These are phyloP conservation scores for Poecilia gillii DNA, from an alignment of 2,797 vertebrate genomes.

Conservation along the genomic window DNA sequence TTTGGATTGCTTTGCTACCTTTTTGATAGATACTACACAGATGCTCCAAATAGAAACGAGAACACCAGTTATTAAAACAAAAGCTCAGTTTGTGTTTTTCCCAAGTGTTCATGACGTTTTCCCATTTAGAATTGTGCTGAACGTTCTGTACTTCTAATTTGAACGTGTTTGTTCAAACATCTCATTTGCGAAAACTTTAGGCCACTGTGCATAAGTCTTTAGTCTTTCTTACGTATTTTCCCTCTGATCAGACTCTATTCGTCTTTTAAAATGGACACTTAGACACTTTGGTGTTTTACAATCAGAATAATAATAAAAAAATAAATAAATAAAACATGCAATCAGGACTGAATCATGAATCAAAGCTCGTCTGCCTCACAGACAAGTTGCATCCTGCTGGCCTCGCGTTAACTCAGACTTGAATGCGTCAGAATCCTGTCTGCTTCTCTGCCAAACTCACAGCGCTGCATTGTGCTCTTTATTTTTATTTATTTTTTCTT, in stretches of 20 bases:
- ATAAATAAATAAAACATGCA: neutral
- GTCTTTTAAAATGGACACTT: neutral
- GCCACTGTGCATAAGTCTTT: neutral
- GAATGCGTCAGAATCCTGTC: conserved; percentile 32
- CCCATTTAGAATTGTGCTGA: neutral
- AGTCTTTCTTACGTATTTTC: neutral
- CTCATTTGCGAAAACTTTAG: neutral
- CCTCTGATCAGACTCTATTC: neutral
- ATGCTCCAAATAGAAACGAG: neutral
- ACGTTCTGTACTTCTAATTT: neutral
- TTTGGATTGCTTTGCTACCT: neutral
- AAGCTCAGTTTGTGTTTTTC: neutral
- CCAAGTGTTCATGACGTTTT: neutral
- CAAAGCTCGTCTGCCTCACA: neutral
- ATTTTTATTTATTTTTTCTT: conserved; percentile 35
- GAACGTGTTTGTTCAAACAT: neutral
- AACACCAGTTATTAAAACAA: neutral
- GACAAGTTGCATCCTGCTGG: neutral
- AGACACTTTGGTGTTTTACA: neutral
- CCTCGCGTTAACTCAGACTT: neutral
- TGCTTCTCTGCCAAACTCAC: conserved; percentile 24
- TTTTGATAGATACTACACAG: neutral
- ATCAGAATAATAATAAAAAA: neutral
- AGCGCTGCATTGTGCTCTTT: conserved; percentile 24
- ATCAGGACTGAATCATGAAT: conserved; percentile 8